phyloP scores from a whole-genome alignment of 2,888 invertebrate genomes.

The Amitus sp. region DNA sequence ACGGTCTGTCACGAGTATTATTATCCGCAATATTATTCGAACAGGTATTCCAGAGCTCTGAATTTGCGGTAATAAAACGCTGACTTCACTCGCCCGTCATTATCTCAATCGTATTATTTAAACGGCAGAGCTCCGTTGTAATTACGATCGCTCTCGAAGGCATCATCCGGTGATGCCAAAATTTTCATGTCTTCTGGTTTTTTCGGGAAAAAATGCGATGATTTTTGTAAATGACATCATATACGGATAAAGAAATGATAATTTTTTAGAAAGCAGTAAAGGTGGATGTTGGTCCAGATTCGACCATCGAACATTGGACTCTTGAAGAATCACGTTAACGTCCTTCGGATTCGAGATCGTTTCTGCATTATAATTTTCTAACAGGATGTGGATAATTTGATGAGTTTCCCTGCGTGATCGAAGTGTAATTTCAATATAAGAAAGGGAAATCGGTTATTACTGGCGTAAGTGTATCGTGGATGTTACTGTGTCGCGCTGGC shows the following conservation, averaged over 20 bases:
- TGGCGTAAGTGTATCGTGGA: constrained; percentile 44
- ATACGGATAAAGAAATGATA: neutral
- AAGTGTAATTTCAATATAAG: constrained; percentile 55
- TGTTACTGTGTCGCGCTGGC: constrained; percentile 17
- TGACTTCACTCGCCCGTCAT: constrained; percentile 22
- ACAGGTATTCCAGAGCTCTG: constrained; percentile 20
- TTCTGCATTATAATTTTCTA: constrained; percentile 45
- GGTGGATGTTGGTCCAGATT: too few species aligned
- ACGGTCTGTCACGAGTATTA: constrained; percentile 18
- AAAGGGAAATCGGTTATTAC: constrained; percentile 58
- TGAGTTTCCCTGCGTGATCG: constrained; percentile 51
- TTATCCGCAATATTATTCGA: constrained; percentile 36
- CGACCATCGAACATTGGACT: too few species aligned
- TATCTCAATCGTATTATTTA: constrained; percentile 27
- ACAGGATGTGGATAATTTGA: constrained; percentile 55
- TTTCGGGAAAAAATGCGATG: neutral
- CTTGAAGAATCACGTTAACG: too few species aligned
- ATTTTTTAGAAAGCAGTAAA: too few species aligned
- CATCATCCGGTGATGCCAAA: neutral
- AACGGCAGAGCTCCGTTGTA: constrained; percentile 2
- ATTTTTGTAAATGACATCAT: neutral
- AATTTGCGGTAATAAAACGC: constrained; percentile 8
- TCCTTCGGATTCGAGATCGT: neutral
- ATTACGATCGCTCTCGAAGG: neutral
- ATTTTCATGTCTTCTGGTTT: neutral